These are phyloP conservation scores for Eupithecia exiguata DNA, from an alignment of 2,888 invertebrate genomes.

Conservation along the genomic window DNA sequence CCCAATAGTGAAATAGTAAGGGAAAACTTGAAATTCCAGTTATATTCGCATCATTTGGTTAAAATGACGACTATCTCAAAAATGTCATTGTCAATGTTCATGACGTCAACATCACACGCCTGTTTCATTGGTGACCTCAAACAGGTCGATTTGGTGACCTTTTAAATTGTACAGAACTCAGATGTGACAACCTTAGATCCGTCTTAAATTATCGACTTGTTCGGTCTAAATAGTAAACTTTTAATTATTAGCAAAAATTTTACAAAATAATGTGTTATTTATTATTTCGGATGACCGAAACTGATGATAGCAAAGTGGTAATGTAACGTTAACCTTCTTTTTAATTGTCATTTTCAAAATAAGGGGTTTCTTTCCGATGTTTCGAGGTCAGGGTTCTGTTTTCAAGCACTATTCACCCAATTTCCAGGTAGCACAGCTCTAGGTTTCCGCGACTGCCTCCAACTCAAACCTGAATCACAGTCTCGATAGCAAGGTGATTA, in stretches of 20 bases:
- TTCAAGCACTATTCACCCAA: neutral
- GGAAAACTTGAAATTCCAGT: neutral
- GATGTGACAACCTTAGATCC: conserved; percentile 72
- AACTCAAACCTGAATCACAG: conserved; percentile 58
- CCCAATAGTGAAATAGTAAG: neutral
- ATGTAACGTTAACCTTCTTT: neutral
- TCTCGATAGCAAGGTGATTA: conserved; percentile 81
- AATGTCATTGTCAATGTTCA: conserved; percentile 9
- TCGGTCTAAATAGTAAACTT: conserved; percentile 51
- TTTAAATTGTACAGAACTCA: conserved; percentile 58
- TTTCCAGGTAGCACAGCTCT: neutral
- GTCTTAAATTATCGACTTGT: conserved; percentile 61
- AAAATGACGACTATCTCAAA: neutral
- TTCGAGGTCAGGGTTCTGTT: neutral
- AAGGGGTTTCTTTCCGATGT: neutral
- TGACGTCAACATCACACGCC: conserved; percentile 51
- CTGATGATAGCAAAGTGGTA: neutral
- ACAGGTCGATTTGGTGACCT: conserved; percentile 63
- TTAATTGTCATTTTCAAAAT: neutral
- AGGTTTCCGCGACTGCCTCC: conserved; percentile 57
- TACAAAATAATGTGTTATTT: neutral
- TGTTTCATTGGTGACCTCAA: conserved; percentile 51
- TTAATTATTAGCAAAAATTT: neutral
- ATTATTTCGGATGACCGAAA: neutral
- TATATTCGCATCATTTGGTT: neutral